Evolutionary conservation across 2,797 vertebrate species (phyloP), one percentile per base, ranked within the genome.

Genomic region (Gymnothorax reevesii): DNA sequence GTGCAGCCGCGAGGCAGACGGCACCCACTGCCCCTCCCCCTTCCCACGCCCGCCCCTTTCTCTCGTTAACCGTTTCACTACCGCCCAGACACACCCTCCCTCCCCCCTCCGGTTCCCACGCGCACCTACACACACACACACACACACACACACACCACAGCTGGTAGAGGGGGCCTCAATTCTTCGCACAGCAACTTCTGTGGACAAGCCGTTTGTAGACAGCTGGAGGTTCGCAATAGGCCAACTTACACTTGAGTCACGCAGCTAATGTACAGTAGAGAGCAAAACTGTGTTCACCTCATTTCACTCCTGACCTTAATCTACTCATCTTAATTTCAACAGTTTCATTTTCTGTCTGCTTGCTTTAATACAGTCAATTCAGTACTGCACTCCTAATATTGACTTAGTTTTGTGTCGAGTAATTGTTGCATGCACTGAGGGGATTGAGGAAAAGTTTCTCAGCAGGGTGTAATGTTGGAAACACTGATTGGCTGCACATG

Each of bases 21-120:
- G 84, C 69, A 55, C 79, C 4, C 59, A 20, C 7, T 54, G 60
- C 62, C 83, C 87, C 87, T 86, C 86, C 90, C 85, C 84, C 89
- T 62, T 57, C 87, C 89, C 85, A 87, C 87, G 86, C 89, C 90
- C 85, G 90, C 90, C 91, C 73, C 87, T 88, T 88, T 77, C 87
- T 87, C 85, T 87, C 25, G 86, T 91, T 92, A 92, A 92, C 91
- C 87, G 89, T 85, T 90, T 90, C 89, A 82, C 82, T 77, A 22
- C 89, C 79, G 71, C 71, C 42, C 59, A 86, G 57, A 22, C 17
- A 12, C 55, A 62, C 57, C 5, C 57, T 42, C 33, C 15, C 66
- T 42, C 33, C 15, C 66, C 15, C 17, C 59, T 25, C 42, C 42
- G 52, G 55, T n/a, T 25, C 20, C 2, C 27, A 42, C 33, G 2